Conservation (phyloP, 2,888 invertebrate genomes). For the Andrena hattorfiana region DNA sequence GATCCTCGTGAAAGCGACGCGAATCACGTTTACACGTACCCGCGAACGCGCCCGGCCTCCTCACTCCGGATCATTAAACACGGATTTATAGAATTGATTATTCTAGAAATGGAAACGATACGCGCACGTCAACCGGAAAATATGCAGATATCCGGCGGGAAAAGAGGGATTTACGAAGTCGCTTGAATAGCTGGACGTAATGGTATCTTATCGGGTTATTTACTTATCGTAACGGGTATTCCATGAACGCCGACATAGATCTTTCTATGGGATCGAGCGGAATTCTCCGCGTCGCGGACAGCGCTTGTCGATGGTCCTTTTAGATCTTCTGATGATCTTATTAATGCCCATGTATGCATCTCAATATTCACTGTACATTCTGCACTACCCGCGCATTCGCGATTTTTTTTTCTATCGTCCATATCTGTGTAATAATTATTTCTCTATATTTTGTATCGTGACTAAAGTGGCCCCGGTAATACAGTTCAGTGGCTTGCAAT, state of each 20-base stretch:
- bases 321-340: conserved; percentile 11
- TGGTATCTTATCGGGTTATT: conserved; percentile 53
- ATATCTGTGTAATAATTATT: no score
- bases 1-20: conserved; percentile 51
- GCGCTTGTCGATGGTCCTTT: not conserved
- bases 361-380: conserved; percentile 12
- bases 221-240: conserved; percentile 44
- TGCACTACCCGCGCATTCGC: no score
- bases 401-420: no score
- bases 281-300: not conserved
- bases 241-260: conserved; percentile 12
- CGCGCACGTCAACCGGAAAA: conserved; percentile 36
- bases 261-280: not conserved
- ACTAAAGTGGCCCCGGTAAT: no score
- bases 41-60: conserved; percentile 15
- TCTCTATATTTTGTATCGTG: no score
- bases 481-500: not conserved
- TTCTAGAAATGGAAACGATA: conserved; percentile 50
- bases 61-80: conserved; percentile 57
- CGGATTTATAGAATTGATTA: conserved; percentile 62
- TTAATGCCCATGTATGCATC: not conserved
- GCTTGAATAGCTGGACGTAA: conserved; percentile 24
- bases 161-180: conserved; percentile 34
- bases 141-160: conserved; percentile 17
- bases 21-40: conserved; percentile 58